Conservation (phyloP, 1,140 invertebrate species). For the Babylonia areolata region DNA sequence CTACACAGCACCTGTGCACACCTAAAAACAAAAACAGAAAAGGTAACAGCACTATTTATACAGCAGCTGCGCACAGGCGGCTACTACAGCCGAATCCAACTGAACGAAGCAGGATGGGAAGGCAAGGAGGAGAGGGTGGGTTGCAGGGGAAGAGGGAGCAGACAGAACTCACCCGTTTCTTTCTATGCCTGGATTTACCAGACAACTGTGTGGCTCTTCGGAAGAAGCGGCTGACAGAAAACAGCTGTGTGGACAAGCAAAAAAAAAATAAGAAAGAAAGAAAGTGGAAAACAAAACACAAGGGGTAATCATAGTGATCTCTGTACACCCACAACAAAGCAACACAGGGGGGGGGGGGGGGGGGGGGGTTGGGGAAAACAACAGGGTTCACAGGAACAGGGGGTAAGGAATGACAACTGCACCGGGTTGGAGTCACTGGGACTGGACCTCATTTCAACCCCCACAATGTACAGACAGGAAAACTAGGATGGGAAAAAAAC, state of each 20-base stretch:
- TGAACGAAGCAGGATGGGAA: not conserved
- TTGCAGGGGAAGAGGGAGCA: not conserved
- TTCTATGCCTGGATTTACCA: not conserved
- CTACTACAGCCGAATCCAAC: too few species aligned
- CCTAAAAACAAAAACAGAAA: too few species aligned
- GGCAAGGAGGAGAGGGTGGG: not conserved
- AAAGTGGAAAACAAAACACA: too few species aligned
- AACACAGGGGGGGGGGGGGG: not conserved
- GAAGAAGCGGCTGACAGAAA: conserved; percentile 8
- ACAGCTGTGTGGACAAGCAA: not conserved
- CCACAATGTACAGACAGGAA: too few species aligned
- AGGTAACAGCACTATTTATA: too few species aligned
- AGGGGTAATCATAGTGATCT: not conserved
- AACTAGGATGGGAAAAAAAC: too few species aligned
- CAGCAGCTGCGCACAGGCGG: too few species aligned
- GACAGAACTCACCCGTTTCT: not conserved
- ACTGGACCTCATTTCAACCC: too few species aligned
- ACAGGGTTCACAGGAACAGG: not conserved
- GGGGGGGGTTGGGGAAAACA: not conserved
- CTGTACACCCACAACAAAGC: not conserved
- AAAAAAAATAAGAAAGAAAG: too few species aligned
- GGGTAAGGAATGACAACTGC: not conserved
- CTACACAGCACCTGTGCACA: too few species aligned
- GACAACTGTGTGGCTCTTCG: not conserved
- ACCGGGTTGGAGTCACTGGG: not conserved